A percentile compares a stretch with the other conserved stretches of the same genome.
Evolutionary conservation across 2,113 vertebrate genomes (phyloP).

Genomic region (Pao palembangensis): DNA sequence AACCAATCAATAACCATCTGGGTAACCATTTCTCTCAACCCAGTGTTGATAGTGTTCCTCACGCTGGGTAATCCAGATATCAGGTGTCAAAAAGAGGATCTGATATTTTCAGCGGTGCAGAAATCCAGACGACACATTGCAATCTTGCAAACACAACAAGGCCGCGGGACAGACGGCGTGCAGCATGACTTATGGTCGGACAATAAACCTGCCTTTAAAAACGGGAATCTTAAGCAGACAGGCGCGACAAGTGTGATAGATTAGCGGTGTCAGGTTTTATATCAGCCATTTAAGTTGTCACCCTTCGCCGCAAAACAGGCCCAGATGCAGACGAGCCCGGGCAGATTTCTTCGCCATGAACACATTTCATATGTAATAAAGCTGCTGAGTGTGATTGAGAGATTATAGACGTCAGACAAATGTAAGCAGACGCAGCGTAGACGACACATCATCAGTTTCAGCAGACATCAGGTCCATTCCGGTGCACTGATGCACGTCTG

Average conservation of each 20-base stretch:
- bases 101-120: neutral
- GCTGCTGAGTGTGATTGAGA: slow-evolving; percentile 41
- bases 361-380: slow-evolving; percentile 15
- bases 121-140: slow-evolving; percentile 30
- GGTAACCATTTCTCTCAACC: too few species aligned
- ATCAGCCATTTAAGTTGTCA: slow-evolving; percentile 75
- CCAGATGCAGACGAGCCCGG: slow-evolving; percentile 48
- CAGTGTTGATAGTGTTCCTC: too few species aligned
- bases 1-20: too few species aligned
- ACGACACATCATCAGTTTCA: slow-evolving; percentile 18
- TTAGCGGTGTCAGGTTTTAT: slow-evolving; percentile 74
- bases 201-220: slow-evolving; percentile 66
- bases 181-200: slow-evolving; percentile 49
- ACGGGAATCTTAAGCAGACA: slow-evolving; percentile 62
- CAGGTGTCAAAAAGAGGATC: too few species aligned
- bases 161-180: slow-evolving; percentile 38
- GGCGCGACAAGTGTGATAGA: slow-evolving; percentile 63
- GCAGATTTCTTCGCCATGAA: slow-evolving; percentile 35
- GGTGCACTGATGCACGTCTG: slow-evolving; percentile 20
- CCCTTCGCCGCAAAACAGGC: slow-evolving; percentile 60
- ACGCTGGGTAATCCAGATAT: too few species aligned
- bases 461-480: slow-evolving; percentile 26
- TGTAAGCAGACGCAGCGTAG: slow-evolving; percentile 17
- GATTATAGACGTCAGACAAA: slow-evolving; percentile 37
- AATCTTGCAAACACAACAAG: slow-evolving; percentile 57